phyloP scores from a whole-genome alignment of 2,113 vertebrate species.

The Microcebus tavaratra region DNA sequence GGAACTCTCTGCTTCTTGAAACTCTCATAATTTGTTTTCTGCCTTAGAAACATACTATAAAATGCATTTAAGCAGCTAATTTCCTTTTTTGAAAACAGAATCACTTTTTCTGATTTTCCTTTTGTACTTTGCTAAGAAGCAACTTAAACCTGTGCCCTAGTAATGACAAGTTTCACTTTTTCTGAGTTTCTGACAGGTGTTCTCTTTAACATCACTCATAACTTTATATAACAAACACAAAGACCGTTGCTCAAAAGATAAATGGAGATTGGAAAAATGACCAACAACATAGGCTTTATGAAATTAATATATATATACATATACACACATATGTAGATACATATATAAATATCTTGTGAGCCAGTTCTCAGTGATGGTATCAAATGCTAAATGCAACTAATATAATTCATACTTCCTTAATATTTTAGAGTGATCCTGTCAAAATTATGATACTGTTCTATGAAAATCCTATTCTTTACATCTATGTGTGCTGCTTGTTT shows the following conservation, averaged over 20 bases:
- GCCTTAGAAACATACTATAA: neutral
- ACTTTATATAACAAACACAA: conserved; percentile 62
- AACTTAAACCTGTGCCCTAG: neutral
- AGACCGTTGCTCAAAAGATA: conserved; percentile 29
- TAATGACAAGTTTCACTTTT: neutral
- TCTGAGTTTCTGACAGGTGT: conserved; percentile 27
- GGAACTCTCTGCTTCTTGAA: neutral
- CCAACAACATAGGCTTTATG: conserved; percentile 57
- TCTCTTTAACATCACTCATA: conserved; percentile 64
- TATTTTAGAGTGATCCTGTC: neutral
- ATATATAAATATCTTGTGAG: conserved; percentile 64
- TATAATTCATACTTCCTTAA: neutral
- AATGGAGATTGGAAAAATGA: conserved; percentile 50
- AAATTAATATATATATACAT: neutral
- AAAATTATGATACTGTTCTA: conserved; percentile 30
- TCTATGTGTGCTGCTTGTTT: neutral
- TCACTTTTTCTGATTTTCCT: neutral
- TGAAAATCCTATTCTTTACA: neutral
- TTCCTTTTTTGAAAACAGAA: neutral
- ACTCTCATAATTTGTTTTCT: neutral
- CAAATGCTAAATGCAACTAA: conserved; percentile 75
- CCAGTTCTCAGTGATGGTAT: conserved; percentile 64
- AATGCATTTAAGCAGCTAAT: neutral
- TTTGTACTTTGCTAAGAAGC: neutral
- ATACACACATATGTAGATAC: neutral